Conservation (phyloP, 2,888 invertebrate genomes). For the Dorcus hopei region DNA sequence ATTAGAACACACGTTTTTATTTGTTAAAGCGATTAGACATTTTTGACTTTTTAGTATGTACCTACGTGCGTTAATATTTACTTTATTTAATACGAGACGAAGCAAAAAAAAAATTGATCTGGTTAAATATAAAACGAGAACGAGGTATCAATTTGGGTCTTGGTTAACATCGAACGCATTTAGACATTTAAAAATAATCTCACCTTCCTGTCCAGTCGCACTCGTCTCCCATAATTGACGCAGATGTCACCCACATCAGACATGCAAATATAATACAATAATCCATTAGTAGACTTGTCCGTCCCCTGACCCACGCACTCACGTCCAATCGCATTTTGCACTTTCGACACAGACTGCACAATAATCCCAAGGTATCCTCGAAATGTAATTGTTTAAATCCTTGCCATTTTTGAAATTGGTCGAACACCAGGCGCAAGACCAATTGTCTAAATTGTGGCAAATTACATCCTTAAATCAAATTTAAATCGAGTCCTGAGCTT, state of each 20-base stretch:
- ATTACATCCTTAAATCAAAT: conserved; percentile 12
- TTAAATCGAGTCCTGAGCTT: neutral
- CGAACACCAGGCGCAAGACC: conserved; percentile 4
- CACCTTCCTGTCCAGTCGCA: conserved; percentile 72
- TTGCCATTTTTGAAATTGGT: conserved; percentile 8
- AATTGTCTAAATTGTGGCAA: conserved; percentile 9
- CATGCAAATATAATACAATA: conserved; percentile 35
- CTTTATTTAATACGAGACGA: too few relatives aligned
- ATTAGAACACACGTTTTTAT: conserved; percentile 15
- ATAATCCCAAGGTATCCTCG: conserved; percentile 1
- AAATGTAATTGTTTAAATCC: conserved; percentile 3
- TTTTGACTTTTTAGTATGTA: too few relatives aligned
- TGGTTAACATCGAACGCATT: neutral
- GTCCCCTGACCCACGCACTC: conserved; percentile 10
- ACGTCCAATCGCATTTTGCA: conserved; percentile 9
- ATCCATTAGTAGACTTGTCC: conserved; percentile 27
- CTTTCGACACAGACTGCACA: conserved; percentile 2
- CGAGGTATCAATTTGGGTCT: conserved; percentile 7
- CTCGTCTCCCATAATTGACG: conserved; percentile 62
- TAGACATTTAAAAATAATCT: conserved; percentile 30
- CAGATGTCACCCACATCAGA: conserved; percentile 42
- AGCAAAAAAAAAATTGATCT: too few relatives aligned
- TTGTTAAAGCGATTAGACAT: neutral
- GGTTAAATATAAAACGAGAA: neutral
- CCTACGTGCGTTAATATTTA: too few relatives aligned